Conservation (phyloP, 2,888 invertebrate genomes). For the Tenthredo distinguenda region DNA sequence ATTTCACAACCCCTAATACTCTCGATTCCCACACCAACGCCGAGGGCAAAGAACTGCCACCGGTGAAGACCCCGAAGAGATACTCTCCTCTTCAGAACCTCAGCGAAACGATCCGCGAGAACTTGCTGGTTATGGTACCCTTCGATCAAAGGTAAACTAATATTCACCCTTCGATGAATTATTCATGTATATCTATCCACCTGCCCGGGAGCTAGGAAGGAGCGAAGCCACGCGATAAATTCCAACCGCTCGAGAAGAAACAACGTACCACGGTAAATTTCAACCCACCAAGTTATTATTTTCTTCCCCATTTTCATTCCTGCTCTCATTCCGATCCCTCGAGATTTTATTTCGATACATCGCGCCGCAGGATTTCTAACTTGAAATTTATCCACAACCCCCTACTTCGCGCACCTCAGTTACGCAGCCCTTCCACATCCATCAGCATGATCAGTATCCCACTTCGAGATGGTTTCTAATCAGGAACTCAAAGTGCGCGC, state of each 20-base stretch:
- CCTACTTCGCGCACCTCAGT: no score
- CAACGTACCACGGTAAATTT: neutral
- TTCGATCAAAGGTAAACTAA: conserved; percentile 72
- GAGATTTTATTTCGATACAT: neutral
- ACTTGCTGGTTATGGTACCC: conserved; percentile 72
- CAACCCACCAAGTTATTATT: neutral
- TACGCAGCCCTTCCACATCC: neutral
- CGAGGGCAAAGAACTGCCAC: conserved; percentile 47
- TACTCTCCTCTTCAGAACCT: conserved; percentile 65
- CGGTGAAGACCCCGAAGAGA: conserved; percentile 46
- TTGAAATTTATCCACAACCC: neutral
- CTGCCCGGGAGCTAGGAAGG: neutral
- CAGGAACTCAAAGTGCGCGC: neutral
- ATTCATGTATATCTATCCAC: neutral
- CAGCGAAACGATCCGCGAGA: conserved; percentile 65
- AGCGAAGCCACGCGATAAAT: neutral
- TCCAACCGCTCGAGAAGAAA: neutral
- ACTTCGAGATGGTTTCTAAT: neutral
- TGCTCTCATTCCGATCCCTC: neutral
- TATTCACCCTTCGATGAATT: neutral
- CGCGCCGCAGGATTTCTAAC: neutral
- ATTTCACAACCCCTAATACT: conserved; percentile 62
- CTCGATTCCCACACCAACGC: conserved; percentile 40
- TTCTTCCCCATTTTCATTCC: conserved; percentile 36
- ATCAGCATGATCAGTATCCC: neutral